phyloP scores from a whole-genome alignment of 1,140 invertebrate genomes.

The Aphaenogaster ashmeadi region DNA sequence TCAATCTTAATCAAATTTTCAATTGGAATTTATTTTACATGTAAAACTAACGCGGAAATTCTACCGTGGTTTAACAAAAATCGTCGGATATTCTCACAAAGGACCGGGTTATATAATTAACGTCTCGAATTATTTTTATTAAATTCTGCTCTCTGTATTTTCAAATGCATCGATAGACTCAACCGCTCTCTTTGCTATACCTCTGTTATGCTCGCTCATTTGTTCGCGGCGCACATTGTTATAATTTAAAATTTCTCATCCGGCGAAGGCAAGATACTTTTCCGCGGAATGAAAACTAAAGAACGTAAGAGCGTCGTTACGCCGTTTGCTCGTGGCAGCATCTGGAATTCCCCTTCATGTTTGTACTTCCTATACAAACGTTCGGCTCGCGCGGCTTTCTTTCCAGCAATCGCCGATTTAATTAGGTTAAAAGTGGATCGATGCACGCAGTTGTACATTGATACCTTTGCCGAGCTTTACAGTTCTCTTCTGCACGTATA shows the following conservation, averaged over 20 bases:
- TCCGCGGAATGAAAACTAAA: background rate
- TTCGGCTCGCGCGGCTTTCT: background rate
- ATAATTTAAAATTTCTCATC: slow-evolving; percentile 40
- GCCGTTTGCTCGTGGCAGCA: slow-evolving; percentile 5
- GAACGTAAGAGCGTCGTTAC: slow-evolving; percentile 43
- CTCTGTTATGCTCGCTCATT: background rate
- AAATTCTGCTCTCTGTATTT: slow-evolving; percentile 11
- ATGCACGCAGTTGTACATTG: background rate
- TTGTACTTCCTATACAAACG: background rate
- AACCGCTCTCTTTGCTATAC: background rate
- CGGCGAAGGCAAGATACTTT: background rate
- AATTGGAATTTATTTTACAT: slow-evolving; percentile 26
- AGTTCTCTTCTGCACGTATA: background rate
- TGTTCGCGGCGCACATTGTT: background rate
- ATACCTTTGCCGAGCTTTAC: background rate
- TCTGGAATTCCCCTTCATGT: slow-evolving; percentile 4
- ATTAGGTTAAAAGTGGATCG: slow-evolving; percentile 38
- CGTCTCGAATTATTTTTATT: slow-evolving; percentile 32
- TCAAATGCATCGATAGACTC: slow-evolving; percentile 4
- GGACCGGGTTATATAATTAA: background rate
- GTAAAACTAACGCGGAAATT: slow-evolving; percentile 7
- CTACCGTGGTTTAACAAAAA: background rate
- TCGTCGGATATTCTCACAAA: background rate
- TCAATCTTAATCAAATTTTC: slow-evolving; percentile 40
- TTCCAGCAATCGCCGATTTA: background rate